Evolutionary conservation across 2,888 invertebrate species (phyloP), one percentile per base, ranked within the genome.

Genomic region (Tenthredo scrophulariae): DNA sequence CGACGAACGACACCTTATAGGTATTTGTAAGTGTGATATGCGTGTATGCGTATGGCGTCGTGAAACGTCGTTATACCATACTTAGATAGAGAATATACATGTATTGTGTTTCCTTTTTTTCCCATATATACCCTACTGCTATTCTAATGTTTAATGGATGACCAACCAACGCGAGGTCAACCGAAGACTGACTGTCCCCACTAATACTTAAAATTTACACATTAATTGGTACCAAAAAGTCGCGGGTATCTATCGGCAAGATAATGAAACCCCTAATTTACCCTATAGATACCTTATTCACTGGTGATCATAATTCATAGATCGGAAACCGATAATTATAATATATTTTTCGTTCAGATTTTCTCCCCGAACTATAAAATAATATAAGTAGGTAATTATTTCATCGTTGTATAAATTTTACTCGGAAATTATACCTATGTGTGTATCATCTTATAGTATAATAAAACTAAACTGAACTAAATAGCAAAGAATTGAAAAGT

Each of bases 91-190:
- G 6, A 54, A 72, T 50, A 50, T 26, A 46, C n/a, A n/a, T 77
- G 33, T 50, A 50, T 77, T 13, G 33, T 72, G 40, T n/a, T 40
- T 13, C 29, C 13, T 67, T 67, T 40, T 22, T 22, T 33, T 43
- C 13, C 37, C 40, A 74, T 74, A 40, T 22, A 22, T 22, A 7
- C 43, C 37, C 43, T 22, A n/a, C 22, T 84, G 87, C 87, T 89
- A 87, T 90, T 90, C 90, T 85, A 72, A 83, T 85, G 82, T 85
- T 70, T 85, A 84, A 85, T 85, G 84, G 74, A 85, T 85, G 37
- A 72, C 40, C 54, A n/a, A 79, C 37, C n/a, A 54, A 58, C 33
- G 33, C 22, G 18, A 13, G 26, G 67, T 40, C 33, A n/a, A 10
- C 43, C 22, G n/a, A 37, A 43, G 37, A 37, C 37, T n/a, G 29